Percentiles rank a stretch among this genome's conserved stretches.
These are phyloP conservation scores for Ametastegia equiseti DNA, from an alignment of 2,888 invertebrate species.

Conservation along the genomic window DNA sequence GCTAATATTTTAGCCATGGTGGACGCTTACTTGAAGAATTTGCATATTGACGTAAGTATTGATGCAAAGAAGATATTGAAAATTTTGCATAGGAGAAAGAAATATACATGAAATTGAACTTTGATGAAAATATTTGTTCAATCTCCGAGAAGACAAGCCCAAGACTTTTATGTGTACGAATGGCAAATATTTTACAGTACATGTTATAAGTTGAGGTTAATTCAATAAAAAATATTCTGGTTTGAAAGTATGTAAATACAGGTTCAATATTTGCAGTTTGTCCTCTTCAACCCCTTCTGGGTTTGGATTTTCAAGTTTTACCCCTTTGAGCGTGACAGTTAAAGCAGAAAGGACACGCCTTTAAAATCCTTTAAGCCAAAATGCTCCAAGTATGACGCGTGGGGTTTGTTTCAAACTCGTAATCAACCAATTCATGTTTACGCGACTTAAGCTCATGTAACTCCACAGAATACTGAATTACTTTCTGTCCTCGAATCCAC, in stretches of 20 bases:
- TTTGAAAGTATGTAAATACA: conserved; percentile 18
- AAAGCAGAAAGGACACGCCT: conserved; percentile 24
- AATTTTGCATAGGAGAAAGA: neutral
- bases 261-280: conserved; percentile 21
- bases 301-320: neutral
- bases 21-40: neutral
- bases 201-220: neutral
- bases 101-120: neutral
- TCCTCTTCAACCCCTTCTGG: neutral
- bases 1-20: neutral
- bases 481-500: neutral
- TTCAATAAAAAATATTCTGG: neutral
- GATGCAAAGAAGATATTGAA: neutral
- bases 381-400: conserved; percentile 7
- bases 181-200: neutral
- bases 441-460: neutral
- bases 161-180: neutral
- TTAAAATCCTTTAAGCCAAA: conserved; percentile 22
- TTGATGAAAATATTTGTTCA: neutral
- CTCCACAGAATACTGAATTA: conserved; percentile 1
- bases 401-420: conserved; percentile 22
- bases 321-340: neutral
- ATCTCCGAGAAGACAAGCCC: neutral
- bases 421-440: conserved; percentile 34
- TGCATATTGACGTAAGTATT: neutral